Evolutionary conservation across 2,888 invertebrate species (phyloP).

Genomic region (Acronicta leporina): DNA sequence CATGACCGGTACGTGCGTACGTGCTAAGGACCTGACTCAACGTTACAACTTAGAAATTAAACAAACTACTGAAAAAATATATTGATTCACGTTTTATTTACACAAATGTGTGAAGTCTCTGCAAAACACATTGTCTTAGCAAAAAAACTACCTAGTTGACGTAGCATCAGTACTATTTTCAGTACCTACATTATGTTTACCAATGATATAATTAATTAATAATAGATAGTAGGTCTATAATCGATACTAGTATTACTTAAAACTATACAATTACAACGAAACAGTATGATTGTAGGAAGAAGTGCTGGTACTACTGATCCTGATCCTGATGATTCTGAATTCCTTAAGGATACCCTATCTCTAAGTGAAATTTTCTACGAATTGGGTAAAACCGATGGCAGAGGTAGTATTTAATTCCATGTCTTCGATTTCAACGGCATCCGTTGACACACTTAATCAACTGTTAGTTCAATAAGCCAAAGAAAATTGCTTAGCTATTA

Average conservation of each 20-base stretch:
- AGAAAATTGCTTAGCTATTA: constrained; percentile 42
- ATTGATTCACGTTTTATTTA: constrained; percentile 21
- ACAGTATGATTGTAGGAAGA: too few species aligned
- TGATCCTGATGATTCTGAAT: too few species aligned
- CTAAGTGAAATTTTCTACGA: too few species aligned
- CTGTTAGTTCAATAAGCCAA: constrained; percentile 35
- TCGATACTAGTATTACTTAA: too few species aligned
- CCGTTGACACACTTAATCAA: constrained; percentile 47
- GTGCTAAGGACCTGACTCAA: constrained; percentile 34
- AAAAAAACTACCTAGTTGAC: constrained; percentile 3
- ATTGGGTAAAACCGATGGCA: too few species aligned
- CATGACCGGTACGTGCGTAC: constrained; percentile 45
- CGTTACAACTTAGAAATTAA: constrained; percentile 18
- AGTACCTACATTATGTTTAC: constrained; percentile 12
- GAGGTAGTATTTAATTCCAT: too few species aligned
- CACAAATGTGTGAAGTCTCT: constrained; percentile 8
- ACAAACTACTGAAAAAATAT: constrained; percentile 9
- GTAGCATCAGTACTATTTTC: constrained; percentile 32
- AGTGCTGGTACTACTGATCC: too few species aligned
- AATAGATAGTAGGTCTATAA: too few species aligned
- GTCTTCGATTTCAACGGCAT: constrained; percentile 23
- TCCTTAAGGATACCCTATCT: too few species aligned
- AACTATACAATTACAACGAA: too few species aligned
- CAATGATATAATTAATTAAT: too few species aligned
- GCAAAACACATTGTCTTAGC: constrained; percentile 11